These are phyloP conservation scores for Drymodes brunneopygia DNA, from an alignment of 2,113 vertebrate species.

Conservation along the genomic window DNA sequence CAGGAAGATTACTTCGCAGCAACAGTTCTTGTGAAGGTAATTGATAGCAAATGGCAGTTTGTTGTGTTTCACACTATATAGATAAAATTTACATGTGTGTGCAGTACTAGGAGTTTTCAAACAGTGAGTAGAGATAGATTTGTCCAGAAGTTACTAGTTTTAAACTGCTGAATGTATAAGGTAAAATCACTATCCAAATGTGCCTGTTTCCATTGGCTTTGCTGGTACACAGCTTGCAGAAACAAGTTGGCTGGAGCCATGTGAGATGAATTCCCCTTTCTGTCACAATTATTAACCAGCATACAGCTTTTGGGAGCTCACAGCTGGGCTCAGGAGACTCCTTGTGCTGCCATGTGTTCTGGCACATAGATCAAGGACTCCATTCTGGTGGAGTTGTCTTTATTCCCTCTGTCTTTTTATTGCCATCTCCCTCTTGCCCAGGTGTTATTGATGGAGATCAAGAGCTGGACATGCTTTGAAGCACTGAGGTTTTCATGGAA, in stretches of 20 bases:
- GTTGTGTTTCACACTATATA: not conserved
- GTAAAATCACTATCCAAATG: not conserved
- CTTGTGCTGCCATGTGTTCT: not conserved
- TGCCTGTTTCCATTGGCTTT: not conserved
- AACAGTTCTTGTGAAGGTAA: not conserved
- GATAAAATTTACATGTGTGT: not conserved
- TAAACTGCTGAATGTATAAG: not conserved
- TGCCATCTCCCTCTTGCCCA: not conserved
- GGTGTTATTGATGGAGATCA: not conserved
- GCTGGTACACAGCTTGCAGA: not conserved
- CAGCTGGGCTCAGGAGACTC: not conserved
- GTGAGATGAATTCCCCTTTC: not conserved
- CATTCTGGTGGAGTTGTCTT: not conserved
- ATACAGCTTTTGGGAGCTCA: not conserved
- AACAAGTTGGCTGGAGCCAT: not conserved
- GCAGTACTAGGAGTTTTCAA: not conserved
- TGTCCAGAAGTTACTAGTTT: not conserved
- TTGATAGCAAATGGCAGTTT: not conserved
- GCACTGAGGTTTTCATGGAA: not conserved
- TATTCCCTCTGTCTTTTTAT: not conserved
- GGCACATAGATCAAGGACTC: not conserved
- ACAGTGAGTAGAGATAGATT: not conserved
- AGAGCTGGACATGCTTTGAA: not conserved
- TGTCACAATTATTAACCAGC: fast-evolving
- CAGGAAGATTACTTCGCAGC: not conserved